Evolutionary conservation across 2,888 invertebrate species (phyloP), one percentile per base, ranked within the genome.

Genomic region (Pheosia gnoma): DNA sequence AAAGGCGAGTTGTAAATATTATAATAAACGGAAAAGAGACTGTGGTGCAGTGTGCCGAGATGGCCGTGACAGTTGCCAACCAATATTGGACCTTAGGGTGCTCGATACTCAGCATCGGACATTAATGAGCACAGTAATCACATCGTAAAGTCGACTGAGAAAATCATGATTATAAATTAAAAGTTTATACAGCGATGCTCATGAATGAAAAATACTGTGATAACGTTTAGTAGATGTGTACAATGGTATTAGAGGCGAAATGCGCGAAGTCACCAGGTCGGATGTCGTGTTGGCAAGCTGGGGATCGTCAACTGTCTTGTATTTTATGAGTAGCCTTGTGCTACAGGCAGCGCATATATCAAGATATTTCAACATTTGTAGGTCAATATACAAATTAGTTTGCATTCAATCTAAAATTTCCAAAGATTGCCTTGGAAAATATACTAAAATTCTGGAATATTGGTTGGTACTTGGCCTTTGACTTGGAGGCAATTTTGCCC

Each of bases 1-100:
- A 94, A 95, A 94, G 94, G 94, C 92, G 94, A 92, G 86, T 90
- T 87, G 88, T 91, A 90, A 91, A 93, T 93, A 93, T 92, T 94
- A 91, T 93, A 92, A 92, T 92, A 92, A 93, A 91, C 93, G 87
- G 90, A 88, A 90, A 91, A 92, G 82, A 81, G 80, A 80, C 81
- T 83, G 88, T 93, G 84, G 94, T 94, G 94, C 94, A 93, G 94
- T 94, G 94, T 94, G 94, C 94, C 93, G 91, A 89, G 79, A 79
- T 85, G 89, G 83, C 87, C 86, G 77, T 87, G 87, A 86, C 84
- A 81, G 80, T 70, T 75, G 85, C 78, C 79, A 78, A 65, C 77
- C 82, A 78, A 84, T 83, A 81, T 79, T 79, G 68, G 77, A 82
- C 85, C 86, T 81, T 84, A 80, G 72, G 78, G 70, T 10, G 64